Evolutionary conservation across 2,113 vertebrate genomes (phyloP), one percentile per base, ranked within the genome.

Genomic region (Chloropsis hardwickii): DNA sequence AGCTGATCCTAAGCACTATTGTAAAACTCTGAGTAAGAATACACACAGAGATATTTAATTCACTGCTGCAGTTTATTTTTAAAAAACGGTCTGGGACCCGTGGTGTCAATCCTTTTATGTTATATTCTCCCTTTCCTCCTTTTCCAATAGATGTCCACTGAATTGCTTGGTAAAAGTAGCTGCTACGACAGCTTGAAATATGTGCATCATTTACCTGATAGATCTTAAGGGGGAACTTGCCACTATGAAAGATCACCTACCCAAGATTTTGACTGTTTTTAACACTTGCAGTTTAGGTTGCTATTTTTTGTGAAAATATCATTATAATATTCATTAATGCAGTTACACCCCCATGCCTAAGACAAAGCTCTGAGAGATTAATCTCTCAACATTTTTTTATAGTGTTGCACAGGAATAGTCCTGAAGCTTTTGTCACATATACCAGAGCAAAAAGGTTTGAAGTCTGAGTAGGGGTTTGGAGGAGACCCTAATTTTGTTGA

Each of bases 181-280:
- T 70, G 8, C 71, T 29, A 51, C 2, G 74, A 93, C 88, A 97
- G 85, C 39, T 90, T 96, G 92, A 97, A 97, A 96, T 80, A 94
- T 83, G 74, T 70, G 92, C 60, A 91, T 92, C 88, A 80, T 93
- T 93, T 95, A 81, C 64, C 71, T 82, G 82, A 88, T 70, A 80
- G 79, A 95, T 90, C 92, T 92, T 80, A 65, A 54, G 79, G 71
- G 90, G 58, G 40, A 94, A 22, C 76, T 73, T 95, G 95, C 76
- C 95, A 73, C 54, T 50, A 80, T 95, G 92, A 96, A 94, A 66
- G 88, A 96, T 93, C 67, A 92, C 86, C 88, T 61, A 53, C 23
- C 66, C 37, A 72, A 90, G 83, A 17, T 76, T 87, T 31, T 27
- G 35, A 67, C 88, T 91, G 58, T 90, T 94, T 96, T 94, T 94